Conservation (phyloP, 2,113 vertebrate species). For the Dermatemys mawii region DNA sequence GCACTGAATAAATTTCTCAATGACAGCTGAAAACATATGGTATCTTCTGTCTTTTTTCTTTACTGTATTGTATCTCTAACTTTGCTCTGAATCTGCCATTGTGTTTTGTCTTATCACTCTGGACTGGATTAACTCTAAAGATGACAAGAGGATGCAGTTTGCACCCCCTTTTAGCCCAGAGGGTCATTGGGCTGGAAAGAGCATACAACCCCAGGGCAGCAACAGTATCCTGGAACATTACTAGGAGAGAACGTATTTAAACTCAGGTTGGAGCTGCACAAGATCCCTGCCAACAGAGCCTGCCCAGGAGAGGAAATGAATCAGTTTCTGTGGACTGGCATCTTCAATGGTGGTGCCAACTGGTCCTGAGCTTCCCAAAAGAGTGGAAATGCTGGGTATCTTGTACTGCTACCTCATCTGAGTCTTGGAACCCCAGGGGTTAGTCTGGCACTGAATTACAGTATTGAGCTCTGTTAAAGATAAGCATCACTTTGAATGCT, state of each 20-base stretch:
- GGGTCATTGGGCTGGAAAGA: not conserved
- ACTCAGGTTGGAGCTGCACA: not conserved
- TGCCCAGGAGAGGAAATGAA: not conserved
- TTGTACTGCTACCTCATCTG: not conserved
- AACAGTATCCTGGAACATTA: not conserved
- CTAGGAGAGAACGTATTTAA: not conserved
- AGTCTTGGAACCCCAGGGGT: not conserved
- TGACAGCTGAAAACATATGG: not conserved
- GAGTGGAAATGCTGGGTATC: fast-evolving
- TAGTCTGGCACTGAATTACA: not conserved
- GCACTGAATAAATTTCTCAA: not conserved
- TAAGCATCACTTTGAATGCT: not conserved
- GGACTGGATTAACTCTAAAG: not conserved
- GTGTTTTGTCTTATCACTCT: not conserved
- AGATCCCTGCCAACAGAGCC: not conserved
- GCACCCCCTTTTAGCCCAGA: not conserved
- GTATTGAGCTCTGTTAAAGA: not conserved
- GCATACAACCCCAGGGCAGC: not conserved
- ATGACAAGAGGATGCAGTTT: not conserved
- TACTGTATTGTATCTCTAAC: not conserved
- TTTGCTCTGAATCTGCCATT: not conserved
- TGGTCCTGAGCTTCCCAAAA: not conserved
- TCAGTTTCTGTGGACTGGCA: not conserved
- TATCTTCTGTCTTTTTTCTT: not conserved
- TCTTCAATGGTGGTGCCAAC: not conserved